Evolutionary conservation across 2,113 vertebrate genomes (phyloP).

Genomic region (Polyodon spathula): DNA sequence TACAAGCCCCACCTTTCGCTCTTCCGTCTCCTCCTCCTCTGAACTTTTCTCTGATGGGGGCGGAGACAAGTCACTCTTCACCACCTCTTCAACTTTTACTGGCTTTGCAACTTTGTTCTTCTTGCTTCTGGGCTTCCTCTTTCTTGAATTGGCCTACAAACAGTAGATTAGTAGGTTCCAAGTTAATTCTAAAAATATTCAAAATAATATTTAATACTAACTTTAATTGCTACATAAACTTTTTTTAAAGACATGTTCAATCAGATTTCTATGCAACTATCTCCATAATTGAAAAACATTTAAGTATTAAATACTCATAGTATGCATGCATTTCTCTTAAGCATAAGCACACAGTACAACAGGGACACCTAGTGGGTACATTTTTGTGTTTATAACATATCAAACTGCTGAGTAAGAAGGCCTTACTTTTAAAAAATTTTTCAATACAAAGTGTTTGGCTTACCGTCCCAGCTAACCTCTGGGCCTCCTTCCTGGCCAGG

Average conservation of each 20-base stretch:
- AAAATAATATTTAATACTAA: no score
- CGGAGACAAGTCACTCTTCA: conserved; percentile 82
- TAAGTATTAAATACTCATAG: no score
- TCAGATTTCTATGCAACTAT: no score
- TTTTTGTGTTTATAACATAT: no score
- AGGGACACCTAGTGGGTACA: no score
- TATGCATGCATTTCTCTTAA: no score
- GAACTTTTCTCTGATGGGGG: conserved; percentile 78
- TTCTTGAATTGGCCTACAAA: conserved; percentile 76
- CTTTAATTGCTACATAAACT: no score
- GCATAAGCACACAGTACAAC: no score
- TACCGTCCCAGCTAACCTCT: conserved; percentile 77
- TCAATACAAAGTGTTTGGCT: conserved; percentile 42
- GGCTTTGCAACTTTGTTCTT: conserved; percentile 76
- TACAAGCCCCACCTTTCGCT: conserved; percentile 38
- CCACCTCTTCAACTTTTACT: conserved; percentile 72
- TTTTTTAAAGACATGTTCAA: no score
- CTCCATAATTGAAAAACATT: no score
- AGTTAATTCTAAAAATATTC: no score
- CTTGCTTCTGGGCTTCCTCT: conserved; percentile 79
- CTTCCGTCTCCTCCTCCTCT: conserved; percentile 75
- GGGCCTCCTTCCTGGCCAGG: conserved; percentile 85
- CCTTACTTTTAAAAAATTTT: neutral
- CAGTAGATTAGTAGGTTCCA: conserved; percentile 8
- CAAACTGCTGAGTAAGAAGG: no score